Conservation (phyloP, 2,797 vertebrate species). For the Pantherophis vulpinus region DNA sequence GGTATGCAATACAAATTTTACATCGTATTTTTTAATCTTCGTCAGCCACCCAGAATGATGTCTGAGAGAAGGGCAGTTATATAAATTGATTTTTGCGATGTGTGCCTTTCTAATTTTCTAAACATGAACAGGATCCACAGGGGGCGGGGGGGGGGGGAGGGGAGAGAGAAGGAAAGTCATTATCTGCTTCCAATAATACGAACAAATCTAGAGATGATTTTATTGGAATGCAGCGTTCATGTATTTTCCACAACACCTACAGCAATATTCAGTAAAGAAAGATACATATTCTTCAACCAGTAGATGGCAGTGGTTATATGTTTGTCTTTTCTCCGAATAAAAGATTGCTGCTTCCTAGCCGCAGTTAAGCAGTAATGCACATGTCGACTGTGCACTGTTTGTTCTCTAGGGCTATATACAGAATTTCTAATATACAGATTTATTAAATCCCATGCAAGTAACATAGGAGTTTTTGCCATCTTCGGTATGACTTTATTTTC, state of each 20-base stretch:
- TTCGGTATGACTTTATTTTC: conserved; percentile 18
- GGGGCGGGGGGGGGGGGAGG: no score
- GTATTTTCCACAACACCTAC: background rate
- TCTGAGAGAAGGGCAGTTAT: background rate
- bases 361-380: background rate
- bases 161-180: background rate
- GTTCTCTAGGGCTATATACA: background rate
- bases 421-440: conserved; percentile 35
- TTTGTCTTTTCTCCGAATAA: no score
- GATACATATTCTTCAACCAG: background rate
- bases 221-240: background rate
- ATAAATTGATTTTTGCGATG: background rate
- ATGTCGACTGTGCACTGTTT: background rate
- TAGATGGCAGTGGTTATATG: background rate
- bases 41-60: background rate
- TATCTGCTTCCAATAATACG: conserved; percentile 21
- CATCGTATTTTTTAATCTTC: background rate
- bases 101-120: background rate
- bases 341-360: background rate
- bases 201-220: conserved; percentile 50
- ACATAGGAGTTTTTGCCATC: conserved; percentile 13
- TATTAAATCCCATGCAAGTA: conserved; percentile 60
- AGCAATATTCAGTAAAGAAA: background rate
- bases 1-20: background rate
- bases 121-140: background rate